These are phyloP conservation scores for Mythimna ferrago DNA, from an alignment of 2,888 invertebrate genomes.

Conservation along the genomic window DNA sequence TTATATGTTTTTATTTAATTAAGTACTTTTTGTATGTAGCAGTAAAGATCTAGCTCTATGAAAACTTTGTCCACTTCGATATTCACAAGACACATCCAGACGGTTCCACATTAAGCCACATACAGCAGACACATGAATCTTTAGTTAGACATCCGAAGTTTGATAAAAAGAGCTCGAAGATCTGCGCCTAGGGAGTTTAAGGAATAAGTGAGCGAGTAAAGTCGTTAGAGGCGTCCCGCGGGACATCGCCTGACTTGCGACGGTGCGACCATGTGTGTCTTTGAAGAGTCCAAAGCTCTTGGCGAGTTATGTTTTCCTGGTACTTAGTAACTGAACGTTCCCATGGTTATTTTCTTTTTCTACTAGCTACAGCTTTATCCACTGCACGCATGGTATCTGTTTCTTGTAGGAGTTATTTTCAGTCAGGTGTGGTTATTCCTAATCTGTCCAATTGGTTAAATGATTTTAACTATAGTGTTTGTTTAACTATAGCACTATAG, in stretches of 20 bases:
- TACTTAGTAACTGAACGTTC: background rate
- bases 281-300: slow-evolving; percentile 1
- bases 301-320: slow-evolving; percentile 31
- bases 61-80: background rate
- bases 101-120: background rate
- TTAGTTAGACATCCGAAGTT: slow-evolving; percentile 46
- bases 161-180: slow-evolving; percentile 43
- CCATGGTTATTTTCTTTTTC: background rate
- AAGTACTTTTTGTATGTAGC: background rate
- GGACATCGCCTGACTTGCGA: slow-evolving; percentile 39
- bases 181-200: slow-evolving; percentile 38
- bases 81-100: slow-evolving; percentile 14
- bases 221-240: slow-evolving; percentile 48
- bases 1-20: no score
- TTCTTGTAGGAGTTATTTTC: no score
- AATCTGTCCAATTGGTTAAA: no score
- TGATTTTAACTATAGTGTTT: no score
- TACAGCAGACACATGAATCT: slow-evolving; percentile 58
- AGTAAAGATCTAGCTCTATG: background rate
- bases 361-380: background rate
- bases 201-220: slow-evolving; percentile 49
- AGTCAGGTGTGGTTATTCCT: no score
- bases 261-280: slow-evolving; percentile 35
- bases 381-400: no score
- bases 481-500: no score